These are phyloP conservation scores for Tachysurus fulvidraco DNA, from an alignment of 2,113 vertebrate genomes.

Conservation along the genomic window DNA sequence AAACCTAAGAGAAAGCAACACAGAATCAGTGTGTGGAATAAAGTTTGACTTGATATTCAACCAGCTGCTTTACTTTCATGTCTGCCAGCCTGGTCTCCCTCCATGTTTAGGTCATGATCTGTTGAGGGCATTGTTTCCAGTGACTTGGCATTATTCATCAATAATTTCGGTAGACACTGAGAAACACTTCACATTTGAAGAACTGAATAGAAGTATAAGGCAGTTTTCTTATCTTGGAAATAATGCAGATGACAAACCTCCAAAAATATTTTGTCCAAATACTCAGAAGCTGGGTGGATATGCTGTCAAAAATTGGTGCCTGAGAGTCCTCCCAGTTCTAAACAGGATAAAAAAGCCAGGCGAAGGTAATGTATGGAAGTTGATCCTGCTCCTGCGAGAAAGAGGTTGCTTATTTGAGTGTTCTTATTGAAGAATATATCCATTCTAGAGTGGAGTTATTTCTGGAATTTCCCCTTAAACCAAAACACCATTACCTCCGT, in stretches of 20 bases:
- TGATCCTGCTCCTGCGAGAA: conserved; percentile 7
- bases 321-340: not conserved
- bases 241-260: not conserved
- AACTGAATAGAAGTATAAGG: not conserved
- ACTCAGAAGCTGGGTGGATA: not conserved
- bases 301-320: not conserved
- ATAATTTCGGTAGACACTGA: not conserved
- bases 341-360: not conserved
- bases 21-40: conserved; percentile 12
- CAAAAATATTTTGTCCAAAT: not conserved
- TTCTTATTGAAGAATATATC: not conserved
- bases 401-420: not conserved
- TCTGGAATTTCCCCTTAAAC: not conserved
- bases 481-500: not conserved
- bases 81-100: not conserved
- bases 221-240: not conserved
- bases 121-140: conserved; percentile 17
- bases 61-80: conserved; percentile 19
- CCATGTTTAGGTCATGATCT: conserved; percentile 9
- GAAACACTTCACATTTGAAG: conserved; percentile 3
- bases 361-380: not conserved
- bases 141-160: conserved; percentile 1
- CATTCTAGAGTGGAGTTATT: not conserved
- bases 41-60: conserved; percentile 19
- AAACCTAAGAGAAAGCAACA: not conserved